phyloP scores from a whole-genome alignment of 1,140 invertebrate species.

The Pseudomyrmex pallidus region DNA sequence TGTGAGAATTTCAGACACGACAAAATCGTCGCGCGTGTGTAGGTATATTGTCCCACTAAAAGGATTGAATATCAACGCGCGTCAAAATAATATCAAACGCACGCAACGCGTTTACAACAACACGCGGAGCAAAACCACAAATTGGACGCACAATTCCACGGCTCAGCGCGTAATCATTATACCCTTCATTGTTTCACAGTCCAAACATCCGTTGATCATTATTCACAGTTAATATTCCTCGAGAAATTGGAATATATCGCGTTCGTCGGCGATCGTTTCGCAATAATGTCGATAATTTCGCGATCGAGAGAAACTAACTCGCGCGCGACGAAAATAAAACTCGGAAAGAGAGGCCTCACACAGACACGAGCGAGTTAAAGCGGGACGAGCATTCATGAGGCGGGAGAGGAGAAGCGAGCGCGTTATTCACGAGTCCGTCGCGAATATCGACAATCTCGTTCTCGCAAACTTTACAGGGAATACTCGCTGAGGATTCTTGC shows the following conservation, averaged over 20 bases:
- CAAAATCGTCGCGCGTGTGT: not conserved
- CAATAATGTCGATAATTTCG: constrained; percentile 40
- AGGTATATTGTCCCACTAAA: not conserved
- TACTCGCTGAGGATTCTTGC: constrained; percentile 42
- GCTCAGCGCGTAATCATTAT: constrained; percentile 52
- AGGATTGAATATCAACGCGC: constrained; percentile 50
- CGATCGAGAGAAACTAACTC: not conserved
- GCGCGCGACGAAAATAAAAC: constrained; percentile 18
- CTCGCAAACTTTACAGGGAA: constrained; percentile 46
- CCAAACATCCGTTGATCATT: constrained; percentile 52
- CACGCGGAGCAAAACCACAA: constrained; percentile 38
- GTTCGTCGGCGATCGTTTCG: not conserved
- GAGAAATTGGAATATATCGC: constrained; percentile 49
- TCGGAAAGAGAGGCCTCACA: not conserved
- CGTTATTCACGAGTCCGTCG: constrained; percentile 46
- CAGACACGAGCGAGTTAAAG: constrained; percentile 1
- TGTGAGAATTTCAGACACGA: not conserved
- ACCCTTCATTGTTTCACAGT: constrained; percentile 55
- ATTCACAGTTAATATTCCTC: constrained; percentile 43
- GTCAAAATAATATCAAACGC: constrained; percentile 33
- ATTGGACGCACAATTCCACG: constrained; percentile 45
- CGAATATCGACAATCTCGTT: constrained; percentile 57
- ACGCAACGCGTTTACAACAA: not conserved
- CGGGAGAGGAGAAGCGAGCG: not conserved
- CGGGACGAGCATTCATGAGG: constrained; percentile 1